phyloP scores from a whole-genome alignment of 2,888 invertebrate species.

The Helleia helle region DNA sequence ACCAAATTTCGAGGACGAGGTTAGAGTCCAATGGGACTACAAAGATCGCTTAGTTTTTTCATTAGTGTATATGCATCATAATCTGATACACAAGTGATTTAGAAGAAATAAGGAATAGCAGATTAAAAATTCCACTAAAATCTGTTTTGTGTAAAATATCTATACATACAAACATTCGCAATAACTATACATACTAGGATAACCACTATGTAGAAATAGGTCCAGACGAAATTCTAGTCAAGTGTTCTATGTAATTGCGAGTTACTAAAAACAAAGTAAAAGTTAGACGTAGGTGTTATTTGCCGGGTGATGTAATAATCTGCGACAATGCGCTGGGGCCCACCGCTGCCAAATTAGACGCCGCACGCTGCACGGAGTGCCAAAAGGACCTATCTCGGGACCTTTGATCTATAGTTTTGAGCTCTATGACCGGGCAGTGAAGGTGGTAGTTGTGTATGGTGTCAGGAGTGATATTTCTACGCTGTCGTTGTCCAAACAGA shows the following conservation, averaged over 20 bases:
- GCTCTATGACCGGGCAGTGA: not conserved
- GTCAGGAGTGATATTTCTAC: not conserved
- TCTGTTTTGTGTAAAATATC: too few species aligned
- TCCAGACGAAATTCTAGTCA: too few species aligned
- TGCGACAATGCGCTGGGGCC: slow-evolving; percentile 22
- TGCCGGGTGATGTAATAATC: slow-evolving; percentile 12
- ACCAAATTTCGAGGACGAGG: too few species aligned
- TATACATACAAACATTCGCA: too few species aligned
- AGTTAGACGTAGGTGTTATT: not conserved
- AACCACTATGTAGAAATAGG: too few species aligned
- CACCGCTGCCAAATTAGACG: slow-evolving; percentile 18
- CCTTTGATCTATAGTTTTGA: not conserved
- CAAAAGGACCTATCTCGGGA: slow-evolving; percentile 1
- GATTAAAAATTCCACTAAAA: too few species aligned
- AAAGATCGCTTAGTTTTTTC: too few species aligned
- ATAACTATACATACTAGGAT: too few species aligned
- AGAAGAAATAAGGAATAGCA: too few species aligned
- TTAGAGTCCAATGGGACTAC: too few species aligned
- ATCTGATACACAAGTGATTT: too few species aligned
- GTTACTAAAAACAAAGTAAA: not conserved
- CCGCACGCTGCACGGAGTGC: slow-evolving; percentile 1
- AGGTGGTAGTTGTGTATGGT: slow-evolving; percentile 3
- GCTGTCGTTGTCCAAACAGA: slow-evolving; percentile 14
- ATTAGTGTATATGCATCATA: too few species aligned
- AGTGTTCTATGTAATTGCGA: not conserved